Evolutionary conservation across 2,888 invertebrate genomes (phyloP).

Genomic region (Glaucopsyche alexis): DNA sequence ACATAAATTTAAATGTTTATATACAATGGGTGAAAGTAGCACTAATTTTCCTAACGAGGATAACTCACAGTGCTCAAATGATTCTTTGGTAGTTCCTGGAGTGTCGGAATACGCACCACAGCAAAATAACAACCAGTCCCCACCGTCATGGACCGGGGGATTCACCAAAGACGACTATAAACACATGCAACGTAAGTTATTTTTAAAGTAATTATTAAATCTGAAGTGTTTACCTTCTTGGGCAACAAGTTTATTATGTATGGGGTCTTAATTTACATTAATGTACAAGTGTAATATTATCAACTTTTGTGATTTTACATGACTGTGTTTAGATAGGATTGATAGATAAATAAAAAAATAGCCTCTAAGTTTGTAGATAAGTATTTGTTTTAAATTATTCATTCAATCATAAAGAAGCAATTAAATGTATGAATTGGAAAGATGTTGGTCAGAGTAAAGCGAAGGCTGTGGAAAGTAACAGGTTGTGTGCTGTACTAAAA

Average conservation of each 20-base stretch:
- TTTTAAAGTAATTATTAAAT: background rate
- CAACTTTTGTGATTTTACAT: too few relatives aligned
- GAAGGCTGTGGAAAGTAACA: too few relatives aligned
- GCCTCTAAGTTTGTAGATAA: too few relatives aligned
- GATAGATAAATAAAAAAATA: too few relatives aligned
- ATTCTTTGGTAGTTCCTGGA: slow-evolving; percentile 88
- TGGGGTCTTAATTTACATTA: background rate
- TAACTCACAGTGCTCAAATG: slow-evolving; percentile 56
- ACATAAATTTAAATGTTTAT: slow-evolving; percentile 59
- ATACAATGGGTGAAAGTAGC: slow-evolving; percentile 58
- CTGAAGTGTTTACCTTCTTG: background rate
- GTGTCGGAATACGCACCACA: slow-evolving; percentile 90
- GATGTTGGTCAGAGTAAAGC: too few relatives aligned
- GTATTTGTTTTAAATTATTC: too few relatives aligned
- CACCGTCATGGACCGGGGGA: slow-evolving; percentile 84
- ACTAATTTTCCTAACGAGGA: slow-evolving; percentile 53
- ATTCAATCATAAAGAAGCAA: too few relatives aligned
- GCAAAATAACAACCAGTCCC: slow-evolving; percentile 78
- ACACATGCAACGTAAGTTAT: slow-evolving; percentile 87
- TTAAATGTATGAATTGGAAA: too few relatives aligned
- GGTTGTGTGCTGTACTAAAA: too few relatives aligned
- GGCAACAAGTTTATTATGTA: background rate
- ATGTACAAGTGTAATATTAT: background rate
- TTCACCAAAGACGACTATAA: slow-evolving; percentile 86
- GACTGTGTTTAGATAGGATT: too few relatives aligned